Evolutionary conservation across 2,888 invertebrate genomes (phyloP), one percentile per base, ranked within the genome.

Genomic region (Alsophila aescularia): DNA sequence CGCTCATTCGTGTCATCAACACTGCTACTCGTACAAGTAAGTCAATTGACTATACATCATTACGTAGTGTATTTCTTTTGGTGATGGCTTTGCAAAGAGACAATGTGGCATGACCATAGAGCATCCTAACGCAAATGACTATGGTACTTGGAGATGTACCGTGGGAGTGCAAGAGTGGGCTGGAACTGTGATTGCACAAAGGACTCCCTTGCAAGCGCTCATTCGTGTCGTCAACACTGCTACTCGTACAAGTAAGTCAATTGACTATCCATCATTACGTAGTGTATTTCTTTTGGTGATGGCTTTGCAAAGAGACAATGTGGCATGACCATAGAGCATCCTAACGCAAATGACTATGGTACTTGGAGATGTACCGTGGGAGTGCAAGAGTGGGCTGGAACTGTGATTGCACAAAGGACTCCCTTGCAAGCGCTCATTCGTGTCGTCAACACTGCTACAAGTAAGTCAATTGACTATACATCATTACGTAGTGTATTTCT

Each of bases 301-400:
- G 92, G 92, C 10, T 87, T 92, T 36, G 66, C 70, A 0, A 68
- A 73, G 0, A 81, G 82, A 8, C 80, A 92, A 6, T 93, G 93
- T 62, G 93, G 93, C 0, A 74, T 93, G 58, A 90, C 92, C 0
- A 83, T 93, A 50, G 87, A 89, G 58, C 59, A 58, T 0, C 87
- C 90, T 0, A 74, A 73, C 0, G 40, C 59, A 0, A 53, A 69
- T 0, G 92, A 92, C 64, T 87, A 78, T 44, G 82, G 81, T 0
- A 82, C 83, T 1, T 93, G 93, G 93, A 77, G 90, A 6, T 93
- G 93, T 52, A 87, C 87, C 0, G 77, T 93, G 2, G 92, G 92
- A 0, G 72, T 88, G 0, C 78, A 79, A 14, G 74, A 78, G 54
- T 70, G 77, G 74, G 79, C 65, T 0, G 81, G 73, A 1, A 73